Base-by-base conservation (phyloP, 2,797 vertebrate genomes). In the Poecilia gillii region DNA sequence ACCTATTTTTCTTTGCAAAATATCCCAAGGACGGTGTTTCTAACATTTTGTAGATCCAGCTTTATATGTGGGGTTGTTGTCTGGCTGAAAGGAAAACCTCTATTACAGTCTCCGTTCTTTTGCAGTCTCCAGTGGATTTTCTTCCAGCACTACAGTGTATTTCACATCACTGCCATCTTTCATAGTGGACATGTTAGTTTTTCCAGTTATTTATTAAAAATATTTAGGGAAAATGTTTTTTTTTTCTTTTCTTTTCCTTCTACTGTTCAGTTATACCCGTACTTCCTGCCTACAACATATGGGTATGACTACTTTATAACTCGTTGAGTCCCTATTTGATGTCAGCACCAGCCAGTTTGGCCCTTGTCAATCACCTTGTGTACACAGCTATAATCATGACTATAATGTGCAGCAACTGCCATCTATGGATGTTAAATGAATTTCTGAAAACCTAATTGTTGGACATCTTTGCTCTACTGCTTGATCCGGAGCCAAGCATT, bases 401-500 rank as follows among this genome's bases (percentile, higher is more conserved):
- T 87, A 77, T 94, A 85, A 92, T 92, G 84, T 83, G 81, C 59
- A 84, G 89, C 80, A 86, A 88, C 80, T 80, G 82, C 83, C 47
- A 14, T 90, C 86, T 83, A 49, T 76, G 85, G 85, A 90, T 93
- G 93, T 94, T 90, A 91, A 90, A 94, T 92, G 78, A 88, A 91
- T 93, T 92, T 90, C 86, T 91, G 90, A 94, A 82, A 87, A 86
- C 86, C 86, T 91, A 88, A 88, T 93, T 92, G 92, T 91, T 82
- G 91, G 88, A 90, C 89, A 88, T 90, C 87, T 90, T 88, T 88
- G 87, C 91, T 86, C 89, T 31, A 39, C 45, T 12, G 68, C 79
- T 90, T 93, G 90, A 95, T 87, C 85, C 85, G 73, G 77, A 79
- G 92, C 93, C 92, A 93, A 90, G 85, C 84, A 87, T 94, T 95